phyloP scores from a whole-genome alignment of 2,888 invertebrate species.

The Parochlus steinenii region DNA sequence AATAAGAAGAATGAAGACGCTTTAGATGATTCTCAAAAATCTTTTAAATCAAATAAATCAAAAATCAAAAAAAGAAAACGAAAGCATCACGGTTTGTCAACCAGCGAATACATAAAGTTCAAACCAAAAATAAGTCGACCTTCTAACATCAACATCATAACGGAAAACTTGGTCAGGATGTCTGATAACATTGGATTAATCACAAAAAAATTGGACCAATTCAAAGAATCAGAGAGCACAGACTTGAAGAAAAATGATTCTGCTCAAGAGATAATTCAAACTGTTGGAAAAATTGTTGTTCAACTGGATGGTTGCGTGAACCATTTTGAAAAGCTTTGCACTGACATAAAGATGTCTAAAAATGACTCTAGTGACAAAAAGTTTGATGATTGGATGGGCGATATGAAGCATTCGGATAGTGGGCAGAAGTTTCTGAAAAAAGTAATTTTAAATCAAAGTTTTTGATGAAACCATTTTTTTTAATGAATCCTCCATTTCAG shows the following conservation, averaged over 20 bases:
- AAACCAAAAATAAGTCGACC: too few relatives aligned
- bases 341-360: slow-evolving; percentile 7
- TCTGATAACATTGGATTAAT: slow-evolving; percentile 8
- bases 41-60: background rate
- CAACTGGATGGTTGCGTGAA: slow-evolving; percentile 20
- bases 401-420: slow-evolving; percentile 23
- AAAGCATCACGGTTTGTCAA: slow-evolving; percentile 3
- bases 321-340: slow-evolving; percentile 19
- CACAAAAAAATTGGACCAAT: slow-evolving; percentile 7
- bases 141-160: background rate
- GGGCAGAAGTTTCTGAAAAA: slow-evolving; percentile 25
- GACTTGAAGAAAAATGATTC: slow-evolving; percentile 4
- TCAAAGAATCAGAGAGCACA: too few relatives aligned
- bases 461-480: too few relatives aligned
- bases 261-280: slow-evolving; percentile 16
- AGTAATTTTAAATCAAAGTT: too few relatives aligned
- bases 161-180: slow-evolving; percentile 9
- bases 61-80: slow-evolving; percentile 2
- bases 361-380: slow-evolving; percentile 14
- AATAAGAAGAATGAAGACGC: background rate
- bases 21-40: slow-evolving; percentile 1
- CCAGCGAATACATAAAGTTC: too few relatives aligned
- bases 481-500: too few relatives aligned
- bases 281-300: slow-evolving; percentile 19
- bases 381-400: slow-evolving; percentile 26